These are phyloP conservation scores for Chiroxiphia lanceolata DNA, from an alignment of 2,797 vertebrate genomes.

Conservation along the genomic window DNA sequence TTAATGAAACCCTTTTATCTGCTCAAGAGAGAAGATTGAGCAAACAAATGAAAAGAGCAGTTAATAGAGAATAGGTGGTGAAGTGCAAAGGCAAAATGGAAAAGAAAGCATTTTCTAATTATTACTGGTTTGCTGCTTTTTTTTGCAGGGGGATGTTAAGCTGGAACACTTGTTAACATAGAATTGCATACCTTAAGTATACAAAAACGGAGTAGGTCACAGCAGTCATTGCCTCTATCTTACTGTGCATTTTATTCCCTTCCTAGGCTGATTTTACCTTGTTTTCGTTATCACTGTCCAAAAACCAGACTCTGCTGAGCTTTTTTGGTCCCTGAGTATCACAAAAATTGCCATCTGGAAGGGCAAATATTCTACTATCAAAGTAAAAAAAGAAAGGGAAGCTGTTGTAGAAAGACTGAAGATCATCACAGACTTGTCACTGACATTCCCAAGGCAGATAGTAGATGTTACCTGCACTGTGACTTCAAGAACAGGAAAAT, in stretches of 20 bases:
- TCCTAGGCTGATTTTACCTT: neutral
- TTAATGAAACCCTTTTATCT: slow-evolving; percentile 53
- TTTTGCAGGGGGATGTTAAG: neutral
- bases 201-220: neutral
- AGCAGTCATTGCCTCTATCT: neutral
- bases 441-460: neutral
- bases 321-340: neutral
- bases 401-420: neutral
- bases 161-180: neutral
- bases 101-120: neutral
- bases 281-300: neutral
- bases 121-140: neutral
- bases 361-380: neutral
- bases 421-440: neutral
- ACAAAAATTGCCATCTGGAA: neutral
- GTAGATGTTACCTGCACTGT: neutral
- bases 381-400: neutral
- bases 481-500: neutral
- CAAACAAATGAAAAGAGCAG: slow-evolving; percentile 34
- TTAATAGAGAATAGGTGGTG: slow-evolving; percentile 14
- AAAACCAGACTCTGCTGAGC: neutral
- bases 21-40: slow-evolving; percentile 5
- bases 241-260: neutral
- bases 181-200: neutral
- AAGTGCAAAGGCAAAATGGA: neutral